A percentile compares a stretch with the other conserved stretches of the same genome.
These are phyloP conservation scores for Mola mola DNA, from an alignment of 2,113 vertebrate species.

Conservation along the genomic window DNA sequence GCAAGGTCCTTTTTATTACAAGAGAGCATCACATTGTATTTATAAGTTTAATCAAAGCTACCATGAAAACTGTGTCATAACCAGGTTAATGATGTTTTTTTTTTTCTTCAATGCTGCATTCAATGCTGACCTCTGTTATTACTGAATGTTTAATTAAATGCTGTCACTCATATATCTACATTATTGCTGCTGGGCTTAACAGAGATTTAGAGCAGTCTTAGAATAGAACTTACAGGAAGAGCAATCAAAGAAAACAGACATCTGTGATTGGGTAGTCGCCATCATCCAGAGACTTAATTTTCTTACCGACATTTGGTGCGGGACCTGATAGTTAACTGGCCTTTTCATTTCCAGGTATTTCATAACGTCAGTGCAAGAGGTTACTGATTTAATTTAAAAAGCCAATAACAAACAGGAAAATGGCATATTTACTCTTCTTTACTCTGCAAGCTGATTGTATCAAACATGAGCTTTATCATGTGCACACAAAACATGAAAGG, in stretches of 20 bases:
- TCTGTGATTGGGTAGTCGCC: conserved; percentile 64
- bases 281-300: conserved; percentile 68
- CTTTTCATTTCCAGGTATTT: conserved; percentile 63
- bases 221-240: conserved; percentile 52
- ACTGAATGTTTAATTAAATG: conserved; percentile 76
- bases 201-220: conserved; percentile 51
- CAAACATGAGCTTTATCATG: conserved; percentile 4
- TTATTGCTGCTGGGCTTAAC: conserved; percentile 55
- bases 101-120: conserved; percentile 47
- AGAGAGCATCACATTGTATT: conserved; percentile 55
- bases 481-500: neutral
- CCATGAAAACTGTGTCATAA: conserved; percentile 68
- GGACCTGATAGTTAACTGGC: conserved; percentile 71
- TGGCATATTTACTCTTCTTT: conserved; percentile 25
- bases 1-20: conserved; percentile 71
- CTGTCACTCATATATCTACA: conserved; percentile 63
- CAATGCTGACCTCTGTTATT: conserved; percentile 61
- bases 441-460: conserved; percentile 10
- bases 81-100: conserved; percentile 75
- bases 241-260: conserved; percentile 63
- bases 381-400: conserved; percentile 62
- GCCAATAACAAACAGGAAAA: conserved; percentile 38
- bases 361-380: conserved; percentile 28
- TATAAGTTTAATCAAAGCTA: conserved; percentile 76
- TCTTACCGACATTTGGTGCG: conserved; percentile 73